phyloP scores from a whole-genome alignment of 2,888 invertebrate species.

The Chloroclysta siterata region DNA sequence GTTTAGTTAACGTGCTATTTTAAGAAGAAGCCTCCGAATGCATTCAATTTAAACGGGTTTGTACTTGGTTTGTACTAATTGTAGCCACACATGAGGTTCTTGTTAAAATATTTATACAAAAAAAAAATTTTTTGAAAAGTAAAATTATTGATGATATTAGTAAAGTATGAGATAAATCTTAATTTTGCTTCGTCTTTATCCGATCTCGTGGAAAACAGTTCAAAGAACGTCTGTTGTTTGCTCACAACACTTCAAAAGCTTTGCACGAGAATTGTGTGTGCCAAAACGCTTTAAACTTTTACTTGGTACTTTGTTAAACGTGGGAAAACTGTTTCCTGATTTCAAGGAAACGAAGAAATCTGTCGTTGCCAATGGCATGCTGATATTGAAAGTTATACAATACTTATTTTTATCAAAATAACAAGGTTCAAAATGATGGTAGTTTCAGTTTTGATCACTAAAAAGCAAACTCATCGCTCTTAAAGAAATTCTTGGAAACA shows the following conservation, averaged over 20 bases:
- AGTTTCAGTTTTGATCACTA: background rate
- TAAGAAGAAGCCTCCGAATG: too few species aligned
- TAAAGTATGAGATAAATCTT: too few species aligned
- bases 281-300: slow-evolving; percentile 57
- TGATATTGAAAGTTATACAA: slow-evolving; percentile 16
- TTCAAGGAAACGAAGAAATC: slow-evolving; percentile 42
- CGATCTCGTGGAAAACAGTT: slow-evolving; percentile 29
- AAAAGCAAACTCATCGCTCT: slow-evolving; percentile 8
- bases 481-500: slow-evolving; percentile 3
- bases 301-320: slow-evolving; percentile 41
- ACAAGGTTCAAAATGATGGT: too few species aligned
- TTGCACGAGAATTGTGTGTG: slow-evolving; percentile 50
- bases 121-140: too few species aligned
- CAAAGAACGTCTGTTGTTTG: slow-evolving; percentile 57
- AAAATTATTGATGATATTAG: too few species aligned
- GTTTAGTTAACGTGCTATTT: too few species aligned
- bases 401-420: background rate
- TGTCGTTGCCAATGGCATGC: slow-evolving; percentile 27
- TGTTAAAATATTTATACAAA: too few species aligned
- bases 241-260: slow-evolving; percentile 55
- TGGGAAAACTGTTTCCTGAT: slow-evolving; percentile 42
- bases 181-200: too few species aligned
- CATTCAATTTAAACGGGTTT: too few species aligned
- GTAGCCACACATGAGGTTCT: too few species aligned
- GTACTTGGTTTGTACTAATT: too few species aligned